These are phyloP conservation scores for Gorsachius magnificus DNA, from an alignment of 2,797 vertebrate genomes.

Conservation along the genomic window DNA sequence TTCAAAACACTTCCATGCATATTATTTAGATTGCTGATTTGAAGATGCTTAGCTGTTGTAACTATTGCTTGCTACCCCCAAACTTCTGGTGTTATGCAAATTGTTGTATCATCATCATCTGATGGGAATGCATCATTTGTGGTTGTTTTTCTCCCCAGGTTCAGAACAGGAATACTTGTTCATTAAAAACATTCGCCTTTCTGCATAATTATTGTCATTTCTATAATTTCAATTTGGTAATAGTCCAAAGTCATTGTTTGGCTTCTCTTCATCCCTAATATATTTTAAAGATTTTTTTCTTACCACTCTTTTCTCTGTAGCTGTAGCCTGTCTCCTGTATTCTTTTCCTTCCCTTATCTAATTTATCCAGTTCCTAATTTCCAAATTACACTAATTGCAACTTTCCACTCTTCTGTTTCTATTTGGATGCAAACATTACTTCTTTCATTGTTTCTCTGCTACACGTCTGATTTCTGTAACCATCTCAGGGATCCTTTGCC, in stretches of 20 bases:
- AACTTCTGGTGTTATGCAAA: constrained; percentile 24
- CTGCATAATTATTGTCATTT: constrained; percentile 33
- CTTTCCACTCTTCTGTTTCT: constrained; percentile 1
- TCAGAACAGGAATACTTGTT: constrained; percentile 23
- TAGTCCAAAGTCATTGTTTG: constrained; percentile 1
- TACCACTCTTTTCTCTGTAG: neutral
- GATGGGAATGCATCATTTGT: constrained; percentile 4
- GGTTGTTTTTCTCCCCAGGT: constrained; percentile 8
- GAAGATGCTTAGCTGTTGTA: neutral
- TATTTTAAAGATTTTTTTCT: constrained; percentile 5
- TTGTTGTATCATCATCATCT: constrained; percentile 12
- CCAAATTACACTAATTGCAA: constrained; percentile 37
- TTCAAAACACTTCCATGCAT: neutral
- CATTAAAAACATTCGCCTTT: constrained; percentile 39
- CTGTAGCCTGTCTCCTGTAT: neutral
- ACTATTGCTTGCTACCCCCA: neutral
- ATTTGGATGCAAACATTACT: neutral
- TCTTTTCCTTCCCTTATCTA: constrained; percentile 18
- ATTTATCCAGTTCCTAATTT: constrained; percentile 33
- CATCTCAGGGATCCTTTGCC: neutral
- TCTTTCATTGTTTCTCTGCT: neutral
- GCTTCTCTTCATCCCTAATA: constrained; percentile 9
- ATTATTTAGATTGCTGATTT: neutral
- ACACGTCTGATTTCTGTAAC: neutral
- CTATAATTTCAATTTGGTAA: constrained; percentile 41